Evolutionary conservation across 2,888 invertebrate genomes (phyloP).

Genomic region (Matsumyia berberina): DNA sequence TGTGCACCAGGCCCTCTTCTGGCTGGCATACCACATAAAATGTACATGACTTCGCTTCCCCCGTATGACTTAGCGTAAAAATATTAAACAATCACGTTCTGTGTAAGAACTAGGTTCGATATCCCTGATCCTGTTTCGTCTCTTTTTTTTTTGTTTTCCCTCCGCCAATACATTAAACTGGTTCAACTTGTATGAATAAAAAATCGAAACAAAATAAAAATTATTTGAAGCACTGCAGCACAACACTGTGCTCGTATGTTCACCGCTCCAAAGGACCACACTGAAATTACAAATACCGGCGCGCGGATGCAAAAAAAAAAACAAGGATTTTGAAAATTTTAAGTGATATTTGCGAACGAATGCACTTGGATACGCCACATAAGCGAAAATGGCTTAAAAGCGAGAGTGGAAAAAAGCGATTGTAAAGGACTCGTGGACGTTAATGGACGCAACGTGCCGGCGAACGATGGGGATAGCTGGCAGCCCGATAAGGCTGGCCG

Average conservation of each 20-base stretch:
- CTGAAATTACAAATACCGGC: constrained; percentile 28
- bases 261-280: constrained; percentile 5
- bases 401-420: constrained; percentile 58
- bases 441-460: constrained; percentile 68
- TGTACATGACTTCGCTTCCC: constrained; percentile 33
- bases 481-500: constrained; percentile 9
- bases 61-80: constrained; percentile 39
- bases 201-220: constrained; percentile 25
- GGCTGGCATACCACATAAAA: background rate
- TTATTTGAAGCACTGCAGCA: background rate
- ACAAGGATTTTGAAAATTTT: constrained; percentile 52
- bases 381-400: constrained; percentile 68
- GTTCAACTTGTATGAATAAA: constrained; percentile 14
- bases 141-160: constrained; percentile 6
- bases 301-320: constrained; percentile 34
- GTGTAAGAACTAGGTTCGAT: constrained; percentile 3
- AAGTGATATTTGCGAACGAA: constrained; percentile 69
- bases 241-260: background rate
- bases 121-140: constrained; percentile 1
- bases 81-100: constrained; percentile 42
- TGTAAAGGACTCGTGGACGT: constrained; percentile 55
- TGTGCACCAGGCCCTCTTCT: background rate
- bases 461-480: constrained; percentile 1
- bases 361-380: constrained; percentile 66
- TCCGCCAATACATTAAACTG: constrained; percentile 36